phyloP scores from a whole-genome alignment of 2,888 invertebrate species.

The Drosophila demipolita region DNA sequence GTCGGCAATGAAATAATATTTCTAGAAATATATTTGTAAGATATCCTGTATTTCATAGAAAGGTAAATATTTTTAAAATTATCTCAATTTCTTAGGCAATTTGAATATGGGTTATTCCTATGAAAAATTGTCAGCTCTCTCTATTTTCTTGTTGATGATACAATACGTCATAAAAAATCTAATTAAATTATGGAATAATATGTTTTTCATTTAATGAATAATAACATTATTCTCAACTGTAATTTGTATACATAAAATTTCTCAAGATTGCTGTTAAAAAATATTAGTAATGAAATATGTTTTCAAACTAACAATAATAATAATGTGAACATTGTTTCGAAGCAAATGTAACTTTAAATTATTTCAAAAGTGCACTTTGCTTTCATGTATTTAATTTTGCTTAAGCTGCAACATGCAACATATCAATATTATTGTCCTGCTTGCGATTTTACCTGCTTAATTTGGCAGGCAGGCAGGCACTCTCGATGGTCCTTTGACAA shows the following conservation, averaged over 20 bases:
- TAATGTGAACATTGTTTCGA: neutral
- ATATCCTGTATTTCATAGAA: fast-evolving
- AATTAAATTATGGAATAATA: neutral
- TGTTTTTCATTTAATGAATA: neutral
- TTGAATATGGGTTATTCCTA: neutral
- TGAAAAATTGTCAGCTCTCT: neutral
- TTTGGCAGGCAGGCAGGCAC: constrained; percentile 38
- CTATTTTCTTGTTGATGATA: neutral
- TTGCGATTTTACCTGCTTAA: constrained; percentile 53
- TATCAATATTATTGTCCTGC: constrained; percentile 45
- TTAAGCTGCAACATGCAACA: constrained; percentile 25
- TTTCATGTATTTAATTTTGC: constrained; percentile 24
- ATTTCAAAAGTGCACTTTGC: neutral
- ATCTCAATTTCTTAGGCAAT: neutral
- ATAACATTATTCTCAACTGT: neutral
- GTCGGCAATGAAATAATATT: neutral
- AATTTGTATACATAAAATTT: too few relatives aligned
- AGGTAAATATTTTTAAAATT: neutral
- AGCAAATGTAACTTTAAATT: neutral
- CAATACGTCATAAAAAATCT: neutral
- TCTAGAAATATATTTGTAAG: neutral
- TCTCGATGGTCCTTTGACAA: constrained; percentile 32
- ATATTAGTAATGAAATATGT: neutral
- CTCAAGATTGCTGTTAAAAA: neutral
- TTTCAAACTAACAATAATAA: neutral